A percentile compares a stretch with the other conserved stretches of the same genome.
These are phyloP conservation scores for Etheostoma spectabile DNA, from an alignment of 2,113 vertebrate genomes.

Conservation along the genomic window DNA sequence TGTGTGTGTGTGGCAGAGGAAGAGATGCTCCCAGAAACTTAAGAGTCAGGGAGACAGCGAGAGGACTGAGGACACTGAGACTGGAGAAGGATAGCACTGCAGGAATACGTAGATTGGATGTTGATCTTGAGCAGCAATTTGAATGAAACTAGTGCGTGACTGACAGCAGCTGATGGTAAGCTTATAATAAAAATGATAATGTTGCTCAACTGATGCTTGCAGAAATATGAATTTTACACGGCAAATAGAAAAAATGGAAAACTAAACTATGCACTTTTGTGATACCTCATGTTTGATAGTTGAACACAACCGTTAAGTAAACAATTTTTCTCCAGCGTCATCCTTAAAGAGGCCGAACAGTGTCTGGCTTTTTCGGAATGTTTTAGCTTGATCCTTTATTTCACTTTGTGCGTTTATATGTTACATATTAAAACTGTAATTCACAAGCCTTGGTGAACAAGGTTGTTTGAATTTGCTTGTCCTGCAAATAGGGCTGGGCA, in stretches of 20 bases:
- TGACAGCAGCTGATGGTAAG: constrained; percentile 75
- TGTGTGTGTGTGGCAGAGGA: not conserved
- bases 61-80: constrained; percentile 21
- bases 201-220: not conserved
- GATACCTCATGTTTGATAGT: not conserved
- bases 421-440: not conserved
- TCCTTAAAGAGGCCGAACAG: not conserved
- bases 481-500: not conserved
- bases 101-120: constrained; percentile 43
- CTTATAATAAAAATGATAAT: not conserved
- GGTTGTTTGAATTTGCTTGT: not conserved
- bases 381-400: not conserved
- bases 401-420: not conserved
- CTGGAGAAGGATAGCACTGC: constrained; percentile 9
- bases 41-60: constrained; percentile 38
- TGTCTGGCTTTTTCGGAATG: not conserved
- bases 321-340: not conserved
- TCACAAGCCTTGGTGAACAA: too few species aligned
- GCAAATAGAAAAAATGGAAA: constrained; percentile 7
- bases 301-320: not conserved
- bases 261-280: not conserved
- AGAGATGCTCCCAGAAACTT: constrained; percentile 54
- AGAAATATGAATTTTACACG: not conserved
- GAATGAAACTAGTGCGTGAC: constrained; percentile 45
- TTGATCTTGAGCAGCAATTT: constrained; percentile 43